phyloP scores from a whole-genome alignment of 2,888 invertebrate genomes.

The Sarcophaga carnaria region DNA sequence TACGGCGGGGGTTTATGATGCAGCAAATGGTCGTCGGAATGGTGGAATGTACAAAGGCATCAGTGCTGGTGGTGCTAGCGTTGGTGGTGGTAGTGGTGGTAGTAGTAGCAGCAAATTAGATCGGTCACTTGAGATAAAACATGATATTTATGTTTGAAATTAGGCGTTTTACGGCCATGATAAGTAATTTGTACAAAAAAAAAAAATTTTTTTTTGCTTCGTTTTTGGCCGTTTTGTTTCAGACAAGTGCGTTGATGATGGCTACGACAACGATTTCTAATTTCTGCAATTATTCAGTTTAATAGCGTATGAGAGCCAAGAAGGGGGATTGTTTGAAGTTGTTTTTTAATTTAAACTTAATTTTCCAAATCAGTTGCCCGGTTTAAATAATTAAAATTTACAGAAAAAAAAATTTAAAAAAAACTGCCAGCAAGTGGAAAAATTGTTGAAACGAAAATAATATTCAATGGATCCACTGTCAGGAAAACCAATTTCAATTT shows the following conservation, averaged over 20 bases:
- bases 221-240: slow-evolving; percentile 14
- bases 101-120: slow-evolving; percentile 71
- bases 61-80: not conserved
- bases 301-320: not conserved
- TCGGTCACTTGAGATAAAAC: slow-evolving; percentile 77
- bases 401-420: too few species aligned
- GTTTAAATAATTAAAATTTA: not conserved
- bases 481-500: slow-evolving; percentile 8
- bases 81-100: not conserved
- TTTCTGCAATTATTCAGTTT: slow-evolving; percentile 61
- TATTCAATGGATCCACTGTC: slow-evolving; percentile 3
- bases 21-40: not conserved
- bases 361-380: slow-evolving; percentile 63
- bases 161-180: slow-evolving; percentile 80
- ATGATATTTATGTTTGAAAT: slow-evolving; percentile 79
- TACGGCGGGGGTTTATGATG: slow-evolving; percentile 13
- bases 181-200: slow-evolving; percentile 76
- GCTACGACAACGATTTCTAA: slow-evolving; percentile 26
- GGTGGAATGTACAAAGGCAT: not conserved
- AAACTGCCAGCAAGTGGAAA: not conserved
- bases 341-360: slow-evolving; percentile 53
- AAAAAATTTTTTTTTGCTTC: not conserved
- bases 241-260: slow-evolving; percentile 65
- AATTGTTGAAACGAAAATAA: slow-evolving; percentile 11
- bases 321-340: not conserved